These are phyloP conservation scores for Platynereis dumerilii DNA, from an alignment of 2,888 invertebrate species.

Conservation along the genomic window DNA sequence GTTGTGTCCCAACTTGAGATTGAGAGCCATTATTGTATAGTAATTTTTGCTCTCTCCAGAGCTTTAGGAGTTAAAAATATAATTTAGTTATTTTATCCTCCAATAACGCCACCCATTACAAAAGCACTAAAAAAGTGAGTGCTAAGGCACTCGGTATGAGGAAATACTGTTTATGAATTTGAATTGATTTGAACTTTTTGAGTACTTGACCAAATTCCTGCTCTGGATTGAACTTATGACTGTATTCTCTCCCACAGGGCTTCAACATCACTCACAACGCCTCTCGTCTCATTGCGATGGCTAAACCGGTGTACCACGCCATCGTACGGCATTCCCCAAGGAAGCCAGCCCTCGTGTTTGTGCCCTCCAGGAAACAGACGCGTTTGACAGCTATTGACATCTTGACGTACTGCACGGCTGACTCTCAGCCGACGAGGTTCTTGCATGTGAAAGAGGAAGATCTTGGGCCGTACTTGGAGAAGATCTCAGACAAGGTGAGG, in stretches of 20 bases:
- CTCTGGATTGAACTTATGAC: too few relatives aligned
- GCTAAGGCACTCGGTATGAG: too few relatives aligned
- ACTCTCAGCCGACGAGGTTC: conserved; percentile 84
- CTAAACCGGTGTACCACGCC: conserved; percentile 94
- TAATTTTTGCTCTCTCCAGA: too few relatives aligned
- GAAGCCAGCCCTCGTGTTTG: conserved; percentile 62
- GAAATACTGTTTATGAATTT: too few relatives aligned
- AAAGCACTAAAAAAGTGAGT: too few relatives aligned
- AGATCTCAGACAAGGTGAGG: conserved; percentile 82
- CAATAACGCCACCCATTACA: too few relatives aligned
- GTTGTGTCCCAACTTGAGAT: too few relatives aligned
- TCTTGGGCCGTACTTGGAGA: conserved; percentile 85
- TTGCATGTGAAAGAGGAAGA: conserved; percentile 81
- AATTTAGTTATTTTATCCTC: too few relatives aligned
- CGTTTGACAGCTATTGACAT: conserved; percentile 95
- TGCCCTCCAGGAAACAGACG: conserved; percentile 81
- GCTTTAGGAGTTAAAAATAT: too few relatives aligned
- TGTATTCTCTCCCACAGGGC: conserved; percentile 70
- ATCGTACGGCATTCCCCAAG: conserved; percentile 70
- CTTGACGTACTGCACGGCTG: conserved; percentile 90
- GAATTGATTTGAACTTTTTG: too few relatives aligned
- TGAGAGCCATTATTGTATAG: too few relatives aligned
- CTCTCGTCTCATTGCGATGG: conserved; percentile 95
- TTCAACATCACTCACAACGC: conserved; percentile 98
- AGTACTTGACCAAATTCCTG: too few relatives aligned